A percentile compares a stretch with the other conserved stretches of the same genome.
Conservation (phyloP, 2,888 invertebrate species). For the Sarcophaga subvicina region DNA sequence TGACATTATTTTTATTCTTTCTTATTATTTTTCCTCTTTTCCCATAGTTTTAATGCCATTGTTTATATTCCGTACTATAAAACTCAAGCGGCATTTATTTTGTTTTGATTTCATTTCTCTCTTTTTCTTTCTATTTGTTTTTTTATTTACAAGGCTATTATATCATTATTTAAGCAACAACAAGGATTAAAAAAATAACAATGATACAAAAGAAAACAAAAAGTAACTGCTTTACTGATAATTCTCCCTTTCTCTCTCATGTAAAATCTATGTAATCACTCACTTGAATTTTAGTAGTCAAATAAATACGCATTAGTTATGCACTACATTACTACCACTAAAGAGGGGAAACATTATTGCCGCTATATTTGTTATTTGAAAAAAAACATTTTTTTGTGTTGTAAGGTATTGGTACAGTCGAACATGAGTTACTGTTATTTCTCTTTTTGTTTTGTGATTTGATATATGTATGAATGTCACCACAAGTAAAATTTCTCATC, state of each 20-base stretch:
- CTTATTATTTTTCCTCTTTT: conserved; percentile 1
- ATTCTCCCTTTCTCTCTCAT: conserved; percentile 11
- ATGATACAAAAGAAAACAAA: neutral
- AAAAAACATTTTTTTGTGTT: neutral
- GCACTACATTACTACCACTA: too few species aligned
- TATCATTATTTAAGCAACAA: conserved; percentile 42
- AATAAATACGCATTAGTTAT: too few species aligned
- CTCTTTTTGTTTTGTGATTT: neutral
- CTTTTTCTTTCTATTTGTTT: conserved; percentile 31
- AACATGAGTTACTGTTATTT: too few species aligned
- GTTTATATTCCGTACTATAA: neutral
- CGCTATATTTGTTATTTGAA: neutral
- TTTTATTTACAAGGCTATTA: conserved; percentile 47
- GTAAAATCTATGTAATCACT: too few species aligned
- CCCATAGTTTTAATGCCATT: neutral
- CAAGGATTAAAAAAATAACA: neutral
- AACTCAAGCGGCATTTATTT: neutral
- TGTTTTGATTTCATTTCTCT: conserved; percentile 24
- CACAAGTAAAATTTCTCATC: conserved; percentile 18
- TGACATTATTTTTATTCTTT: conserved; percentile 19
- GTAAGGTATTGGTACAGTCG: too few species aligned
- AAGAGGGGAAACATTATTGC: neutral
- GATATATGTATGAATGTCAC: conserved; percentile 31
- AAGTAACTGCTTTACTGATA: conserved; percentile 32
- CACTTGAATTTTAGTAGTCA: too few species aligned